Evolutionary conservation across 2,113 vertebrate species (phyloP).

Genomic region (Leptosomus discolor): DNA sequence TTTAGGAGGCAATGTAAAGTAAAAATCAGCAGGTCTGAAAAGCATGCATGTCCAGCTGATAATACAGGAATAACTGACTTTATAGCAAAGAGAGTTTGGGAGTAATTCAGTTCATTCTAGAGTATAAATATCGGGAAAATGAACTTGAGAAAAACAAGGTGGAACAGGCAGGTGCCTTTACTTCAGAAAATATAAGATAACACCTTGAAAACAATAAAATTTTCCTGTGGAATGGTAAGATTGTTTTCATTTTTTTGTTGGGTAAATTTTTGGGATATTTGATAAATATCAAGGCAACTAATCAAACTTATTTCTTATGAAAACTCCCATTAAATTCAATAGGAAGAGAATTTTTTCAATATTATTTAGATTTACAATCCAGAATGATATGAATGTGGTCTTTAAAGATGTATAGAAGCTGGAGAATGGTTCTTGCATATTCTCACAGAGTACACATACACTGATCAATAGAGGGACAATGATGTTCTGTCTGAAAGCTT

Average conservation of each 20-base stretch:
- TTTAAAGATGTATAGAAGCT: neutral
- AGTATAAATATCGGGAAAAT: neutral
- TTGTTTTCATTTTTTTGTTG: neutral
- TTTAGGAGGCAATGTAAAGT: neutral
- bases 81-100: neutral
- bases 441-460: neutral
- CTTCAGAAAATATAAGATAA: neutral
- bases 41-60: neutral
- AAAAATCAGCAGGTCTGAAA: neutral
- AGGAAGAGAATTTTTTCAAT: neutral
- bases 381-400: neutral
- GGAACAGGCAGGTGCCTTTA: neutral
- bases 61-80: neutral
- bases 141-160: neutral
- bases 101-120: neutral
- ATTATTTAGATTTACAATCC: neutral
- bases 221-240: neutral
- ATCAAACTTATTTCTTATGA: neutral
- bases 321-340: neutral
- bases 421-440: neutral
- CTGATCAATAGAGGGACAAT: neutral
- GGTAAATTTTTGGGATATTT: accelerated
- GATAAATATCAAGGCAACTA: neutral
- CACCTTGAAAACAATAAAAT: neutral
- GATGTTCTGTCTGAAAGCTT: neutral